Evolutionary conservation across 2,113 vertebrate genomes (phyloP).

Genomic region (Fukomys damarensis): DNA sequence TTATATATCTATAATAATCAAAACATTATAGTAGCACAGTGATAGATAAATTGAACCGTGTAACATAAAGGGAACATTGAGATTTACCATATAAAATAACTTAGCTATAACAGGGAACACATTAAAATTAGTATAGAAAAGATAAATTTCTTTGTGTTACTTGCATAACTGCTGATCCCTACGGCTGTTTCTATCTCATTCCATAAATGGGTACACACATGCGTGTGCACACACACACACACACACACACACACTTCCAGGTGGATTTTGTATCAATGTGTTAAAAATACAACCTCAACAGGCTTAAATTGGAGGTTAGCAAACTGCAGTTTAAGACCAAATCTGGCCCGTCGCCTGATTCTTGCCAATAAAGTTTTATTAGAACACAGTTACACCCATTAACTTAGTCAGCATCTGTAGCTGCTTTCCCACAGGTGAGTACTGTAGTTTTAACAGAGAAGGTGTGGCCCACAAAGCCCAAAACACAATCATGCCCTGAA

Average conservation of each 20-base stretch:
- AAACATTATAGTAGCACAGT: background rate
- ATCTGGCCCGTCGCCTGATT: background rate
- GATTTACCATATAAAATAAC: background rate
- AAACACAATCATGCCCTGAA: background rate
- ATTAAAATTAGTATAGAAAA: background rate
- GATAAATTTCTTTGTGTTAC: background rate
- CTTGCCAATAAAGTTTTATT: conserved; percentile 38
- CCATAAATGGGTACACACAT: background rate
- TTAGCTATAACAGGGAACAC: background rate
- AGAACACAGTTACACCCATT: background rate
- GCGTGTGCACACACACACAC: background rate
- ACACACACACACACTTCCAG: conserved; percentile 23
- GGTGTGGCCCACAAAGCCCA: background rate
- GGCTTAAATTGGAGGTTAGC: background rate
- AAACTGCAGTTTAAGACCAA: background rate
- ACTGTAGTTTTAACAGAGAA: background rate
- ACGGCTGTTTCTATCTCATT: background rate
- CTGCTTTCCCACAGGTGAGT: background rate
- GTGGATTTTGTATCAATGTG: background rate
- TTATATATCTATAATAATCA: background rate
- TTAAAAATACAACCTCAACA: background rate
- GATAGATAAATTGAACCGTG: background rate
- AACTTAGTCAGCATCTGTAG: background rate
- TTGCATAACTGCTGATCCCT: background rate
- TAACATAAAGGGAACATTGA: background rate